A percentile compares a stretch with the other conserved stretches of the same genome.
phyloP scores from a whole-genome alignment of 2,888 invertebrate genomes.

The Agrochola macilenta region DNA sequence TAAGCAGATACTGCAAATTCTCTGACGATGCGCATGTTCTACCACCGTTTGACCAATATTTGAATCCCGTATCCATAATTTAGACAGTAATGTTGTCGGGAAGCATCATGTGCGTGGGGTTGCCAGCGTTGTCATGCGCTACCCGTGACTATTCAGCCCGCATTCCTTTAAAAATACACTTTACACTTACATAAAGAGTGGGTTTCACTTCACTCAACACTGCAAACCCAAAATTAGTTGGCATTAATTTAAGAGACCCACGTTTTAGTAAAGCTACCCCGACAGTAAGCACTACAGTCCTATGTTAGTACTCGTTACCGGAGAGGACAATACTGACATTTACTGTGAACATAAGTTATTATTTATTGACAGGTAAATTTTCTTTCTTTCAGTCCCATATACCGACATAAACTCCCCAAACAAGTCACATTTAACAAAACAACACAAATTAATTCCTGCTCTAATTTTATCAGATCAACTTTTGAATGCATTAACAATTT shows the following conservation, averaged over 20 bases:
- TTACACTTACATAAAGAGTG: constrained; percentile 88
- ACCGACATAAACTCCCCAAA: constrained; percentile 42
- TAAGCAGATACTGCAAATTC: constrained; percentile 79
- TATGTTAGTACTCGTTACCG: constrained; percentile 75
- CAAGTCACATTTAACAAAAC: constrained; percentile 41
- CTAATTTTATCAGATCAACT: constrained; percentile 25
- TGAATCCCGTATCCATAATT: constrained; percentile 59
- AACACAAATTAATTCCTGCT: constrained; percentile 32
- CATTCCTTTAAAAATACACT: constrained; percentile 86
- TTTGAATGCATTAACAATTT: constrained; percentile 29
- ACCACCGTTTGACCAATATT: constrained; percentile 63
- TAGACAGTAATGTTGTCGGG: constrained; percentile 74
- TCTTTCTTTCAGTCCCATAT: constrained; percentile 26
- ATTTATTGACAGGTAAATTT: constrained; percentile 34
- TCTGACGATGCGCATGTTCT: constrained; percentile 67
- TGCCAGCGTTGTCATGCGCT: constrained; percentile 88
- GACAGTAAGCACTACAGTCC: constrained; percentile 72
- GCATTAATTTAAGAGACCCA: constrained; percentile 81
- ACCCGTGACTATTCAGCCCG: constrained; percentile 87
- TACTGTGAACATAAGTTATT: constrained; percentile 49
- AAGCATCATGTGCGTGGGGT: constrained; percentile 86
- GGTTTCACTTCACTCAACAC: constrained; percentile 89
- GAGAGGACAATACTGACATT: constrained; percentile 54
- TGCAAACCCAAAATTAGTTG: constrained; percentile 90
- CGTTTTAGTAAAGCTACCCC: constrained; percentile 80